Base-by-base conservation (phyloP, 1,140 invertebrate genomes). In the Cyrtorhinus lividipennis region DNA sequence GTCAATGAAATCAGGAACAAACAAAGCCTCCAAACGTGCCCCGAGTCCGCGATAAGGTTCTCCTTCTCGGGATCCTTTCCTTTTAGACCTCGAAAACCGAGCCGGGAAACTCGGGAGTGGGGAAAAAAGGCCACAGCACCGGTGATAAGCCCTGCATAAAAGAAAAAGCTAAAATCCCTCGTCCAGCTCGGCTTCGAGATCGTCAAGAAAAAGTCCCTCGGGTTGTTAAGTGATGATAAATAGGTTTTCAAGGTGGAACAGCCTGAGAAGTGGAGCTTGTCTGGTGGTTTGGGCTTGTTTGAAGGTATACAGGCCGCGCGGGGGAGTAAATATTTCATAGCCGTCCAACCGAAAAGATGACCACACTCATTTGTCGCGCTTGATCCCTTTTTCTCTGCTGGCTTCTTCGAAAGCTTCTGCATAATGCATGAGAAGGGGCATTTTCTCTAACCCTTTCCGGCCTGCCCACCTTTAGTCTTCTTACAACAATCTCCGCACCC, bases 171-270 rank as follows among this genome's bases (percentile, higher is more conserved):
- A 5, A 15, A 38, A 38, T 38, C 30, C 30, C 30, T 15, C 30
- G n/a, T n/a, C n/a, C n/a, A n/a, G n/a, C n/a, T n/a, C n/a, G n/a
- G n/a, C n/a, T 15, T 5, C 30, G 15, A 15, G 30, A 38, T 38
- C 30, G 30, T 38, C 30, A 38, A 38, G 30, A 15, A 38, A 53
- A 53, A 53, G 48, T 53, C 48, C 48, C 48, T 12, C 5, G 48
- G 48, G 48, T 53, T 53, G 48, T 53, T 53, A 53, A 22, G 48
- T 53, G 20, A 53, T 53, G 48, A 53, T 53, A 53, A 53, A 53
- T 53, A 53, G 48, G 48, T 22, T n/a, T 38, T 12, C 10, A 53
- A 53, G 48, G 48, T 53, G 20, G 48, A 53, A 22, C 8, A 44
- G 18, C 48, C 12, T 20, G 48, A 15, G 48, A 44, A n/a, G 38